Percentiles rank a stretch among this genome's conserved stretches.
Conservation (phyloP, 2,888 invertebrate genomes). For the Agrochola lota region DNA sequence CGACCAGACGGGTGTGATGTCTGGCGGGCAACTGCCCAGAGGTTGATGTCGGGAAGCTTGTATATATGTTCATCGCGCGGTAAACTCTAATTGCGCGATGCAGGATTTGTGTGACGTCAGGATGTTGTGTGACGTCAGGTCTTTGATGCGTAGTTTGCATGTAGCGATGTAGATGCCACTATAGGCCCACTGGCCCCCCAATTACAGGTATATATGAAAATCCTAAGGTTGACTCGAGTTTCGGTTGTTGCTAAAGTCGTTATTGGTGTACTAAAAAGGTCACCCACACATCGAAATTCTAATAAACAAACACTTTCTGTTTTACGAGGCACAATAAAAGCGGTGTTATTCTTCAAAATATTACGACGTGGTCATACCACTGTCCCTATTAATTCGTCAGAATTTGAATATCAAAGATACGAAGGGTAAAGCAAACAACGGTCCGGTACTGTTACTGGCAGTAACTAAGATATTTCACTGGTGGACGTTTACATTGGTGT, state of each 20-base stretch:
- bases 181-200: not conserved
- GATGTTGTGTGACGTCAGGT: too few species aligned
- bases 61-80: too few species aligned
- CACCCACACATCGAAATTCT: not conserved
- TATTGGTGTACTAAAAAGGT: constrained; percentile 6
- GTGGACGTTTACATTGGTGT: constrained; percentile 87
- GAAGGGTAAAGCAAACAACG: constrained; percentile 80
- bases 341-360: constrained; percentile 36
- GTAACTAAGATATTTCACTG: constrained; percentile 82
- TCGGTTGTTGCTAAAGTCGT: not conserved
- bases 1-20: too few species aligned
- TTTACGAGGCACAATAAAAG: constrained; percentile 49
- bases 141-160: too few species aligned
- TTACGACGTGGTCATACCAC: constrained; percentile 47
- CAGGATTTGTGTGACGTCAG: too few species aligned
- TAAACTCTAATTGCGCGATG: too few species aligned
- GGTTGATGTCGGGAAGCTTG: too few species aligned
- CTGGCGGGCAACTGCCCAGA: too few species aligned
- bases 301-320: constrained; percentile 48
- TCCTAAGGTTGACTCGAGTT: not conserved
- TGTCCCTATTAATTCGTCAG: constrained; percentile 76
- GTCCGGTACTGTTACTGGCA: constrained; percentile 60
- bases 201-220: not conserved
- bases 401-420: constrained; percentile 85
- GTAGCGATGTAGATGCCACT: too few species aligned